Evolutionary conservation across 2,797 vertebrate species (phyloP), one percentile per base, ranked within the genome.

Genomic region (Malacoctenus gilli): DNA sequence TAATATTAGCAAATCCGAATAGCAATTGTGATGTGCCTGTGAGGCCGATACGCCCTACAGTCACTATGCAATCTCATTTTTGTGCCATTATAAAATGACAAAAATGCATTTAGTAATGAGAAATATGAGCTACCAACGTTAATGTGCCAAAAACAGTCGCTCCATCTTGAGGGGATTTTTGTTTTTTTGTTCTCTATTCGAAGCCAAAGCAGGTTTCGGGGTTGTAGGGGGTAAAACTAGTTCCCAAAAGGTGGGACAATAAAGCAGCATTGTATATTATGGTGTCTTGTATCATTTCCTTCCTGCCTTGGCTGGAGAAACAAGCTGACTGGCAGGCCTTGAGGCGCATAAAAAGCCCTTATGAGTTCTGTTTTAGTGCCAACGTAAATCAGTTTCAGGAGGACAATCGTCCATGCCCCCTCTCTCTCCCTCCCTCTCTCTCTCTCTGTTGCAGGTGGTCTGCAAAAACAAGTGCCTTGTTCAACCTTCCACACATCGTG

Each of bases 361-460:
- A 77, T 58, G 75, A 86, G 68, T 72, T 57, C 49, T 52, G 44
- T 68, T 86, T 83, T 75, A 75, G 66, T 68, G 80, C 74, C 83
- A 79, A 80, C 58, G 59, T 88, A 81, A 87, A 84, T 88, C 83
- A 80, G 69, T 78, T 68, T 72, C 63, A 72, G 69, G 71, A 83
- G 77, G 79, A 80, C 78, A 79, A 85, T 64, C 18, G 41, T 37
- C n/a, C n/a, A 59, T 66, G 61, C 65, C 51, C 72, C 75, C 35
- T 64, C 59, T 20, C 50, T 21, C 36, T 34, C 72, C 75, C 35
- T 64, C 59, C 20, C 50, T 21, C 36, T 34, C 44, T 15, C 15
- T 43, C 44, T 42, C 47, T 66, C 21, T 65, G 57, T 64, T 59
- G 69, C 79, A 82, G 77, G 60, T 77, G 74, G 72, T 59, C 64